phyloP scores from a whole-genome alignment of 2,113 vertebrate genomes.

The Colinus virginianus region DNA sequence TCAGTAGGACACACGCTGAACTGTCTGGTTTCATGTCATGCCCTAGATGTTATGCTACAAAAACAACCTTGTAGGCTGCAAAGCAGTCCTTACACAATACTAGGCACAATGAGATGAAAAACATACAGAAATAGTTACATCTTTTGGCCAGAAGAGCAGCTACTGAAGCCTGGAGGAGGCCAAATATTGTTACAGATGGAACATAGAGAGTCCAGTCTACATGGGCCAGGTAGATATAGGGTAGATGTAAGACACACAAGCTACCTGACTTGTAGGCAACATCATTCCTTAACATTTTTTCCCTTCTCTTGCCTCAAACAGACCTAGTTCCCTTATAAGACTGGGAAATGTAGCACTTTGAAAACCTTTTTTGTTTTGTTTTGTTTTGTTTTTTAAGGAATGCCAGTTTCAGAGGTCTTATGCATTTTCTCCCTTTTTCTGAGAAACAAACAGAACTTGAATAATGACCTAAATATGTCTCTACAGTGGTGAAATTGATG shows the following conservation, averaged over 20 bases:
- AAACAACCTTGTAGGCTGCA: background rate
- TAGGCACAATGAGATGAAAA: background rate
- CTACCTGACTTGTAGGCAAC: background rate
- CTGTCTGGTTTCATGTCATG: background rate
- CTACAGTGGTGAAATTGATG: background rate
- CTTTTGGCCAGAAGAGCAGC: background rate
- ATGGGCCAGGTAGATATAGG: background rate
- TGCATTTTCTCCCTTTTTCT: background rate
- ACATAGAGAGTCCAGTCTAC: background rate
- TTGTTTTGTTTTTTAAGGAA: background rate
- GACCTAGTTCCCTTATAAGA: background rate
- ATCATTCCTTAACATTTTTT: background rate
- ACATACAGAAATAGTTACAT: background rate
- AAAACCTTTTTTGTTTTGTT: background rate
- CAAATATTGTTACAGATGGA: background rate
- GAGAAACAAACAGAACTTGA: background rate
- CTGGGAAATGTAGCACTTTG: background rate
- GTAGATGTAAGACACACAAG: accelerated
- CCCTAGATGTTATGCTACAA: background rate
- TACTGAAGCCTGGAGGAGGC: background rate
- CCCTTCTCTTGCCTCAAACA: background rate
- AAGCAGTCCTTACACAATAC: background rate
- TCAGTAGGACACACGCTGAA: background rate
- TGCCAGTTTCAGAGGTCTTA: background rate
- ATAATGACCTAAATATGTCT: background rate